Conservation (phyloP, 1,140 invertebrate species). For the Notospermus geniculatus region DNA sequence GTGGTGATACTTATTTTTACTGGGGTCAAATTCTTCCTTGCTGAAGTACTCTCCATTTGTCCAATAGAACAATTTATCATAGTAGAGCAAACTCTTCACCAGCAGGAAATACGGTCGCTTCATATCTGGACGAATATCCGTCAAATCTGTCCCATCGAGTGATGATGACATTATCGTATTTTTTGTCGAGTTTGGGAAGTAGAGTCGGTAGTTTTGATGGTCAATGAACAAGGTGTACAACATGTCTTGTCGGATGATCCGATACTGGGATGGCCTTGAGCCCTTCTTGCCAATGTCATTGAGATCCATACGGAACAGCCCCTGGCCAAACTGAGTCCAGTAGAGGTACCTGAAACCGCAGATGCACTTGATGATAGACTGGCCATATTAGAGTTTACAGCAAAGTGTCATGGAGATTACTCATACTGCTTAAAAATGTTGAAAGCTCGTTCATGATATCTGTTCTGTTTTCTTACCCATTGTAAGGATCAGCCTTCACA, state of each 20-base stretch:
- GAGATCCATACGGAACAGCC: conserved; percentile 76
- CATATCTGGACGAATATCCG: conserved; percentile 71
- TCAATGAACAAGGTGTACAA: conserved; percentile 76
- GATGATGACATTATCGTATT: conserved; percentile 79
- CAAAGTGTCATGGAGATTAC: neutral
- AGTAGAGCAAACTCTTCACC: conserved; percentile 31
- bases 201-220: conserved; percentile 74
- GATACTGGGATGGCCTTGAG: conserved; percentile 35
- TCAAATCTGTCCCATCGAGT: conserved; percentile 74
- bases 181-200: conserved; percentile 68
- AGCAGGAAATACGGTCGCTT: conserved; percentile 46
- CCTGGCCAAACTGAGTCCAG: conserved; percentile 69
- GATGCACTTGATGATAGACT: conserved; percentile 2
- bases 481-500: conserved; percentile 86
- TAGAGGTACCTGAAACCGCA: conserved; percentile 69
- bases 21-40: conserved; percentile 59
- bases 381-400: neutral
- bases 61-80: conserved; percentile 71
- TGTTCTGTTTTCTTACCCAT: conserved; percentile 65
- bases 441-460: neutral
- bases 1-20: conserved; percentile 68
- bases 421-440: neutral
- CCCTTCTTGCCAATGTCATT: conserved; percentile 69
- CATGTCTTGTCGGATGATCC: conserved; percentile 64
- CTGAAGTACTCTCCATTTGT: conserved; percentile 71